A percentile compares a stretch with the other conserved stretches of the same genome.
Evolutionary conservation across 2,113 vertebrate genomes (phyloP).

Genomic region (Prionailurus viverrinus): DNA sequence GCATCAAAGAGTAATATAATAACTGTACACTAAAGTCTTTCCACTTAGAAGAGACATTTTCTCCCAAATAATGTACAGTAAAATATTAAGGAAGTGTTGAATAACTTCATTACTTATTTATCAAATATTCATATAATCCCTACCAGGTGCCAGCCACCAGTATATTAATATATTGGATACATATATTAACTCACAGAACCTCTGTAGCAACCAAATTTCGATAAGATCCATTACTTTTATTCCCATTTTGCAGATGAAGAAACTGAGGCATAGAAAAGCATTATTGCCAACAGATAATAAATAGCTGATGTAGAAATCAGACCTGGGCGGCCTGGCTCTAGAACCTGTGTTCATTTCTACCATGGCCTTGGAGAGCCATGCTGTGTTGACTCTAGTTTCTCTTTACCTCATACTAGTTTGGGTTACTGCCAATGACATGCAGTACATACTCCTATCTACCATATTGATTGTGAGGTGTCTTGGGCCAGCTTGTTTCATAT

Average conservation of each 20-base stretch:
- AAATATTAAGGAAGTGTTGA: neutral
- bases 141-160: neutral
- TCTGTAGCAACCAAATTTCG: neutral
- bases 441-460: neutral
- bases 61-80: neutral
- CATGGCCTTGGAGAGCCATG: neutral
- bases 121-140: neutral
- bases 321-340: neutral
- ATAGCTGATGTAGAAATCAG: neutral
- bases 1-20: neutral
- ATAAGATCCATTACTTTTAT: neutral
- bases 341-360: neutral
- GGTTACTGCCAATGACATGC: neutral
- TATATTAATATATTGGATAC: neutral
- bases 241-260: constrained; percentile 14
- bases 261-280: neutral
- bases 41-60: neutral
- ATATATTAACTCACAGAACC: neutral
- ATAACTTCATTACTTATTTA: neutral
- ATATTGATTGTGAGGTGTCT: neutral
- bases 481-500: neutral
- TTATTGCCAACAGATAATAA: neutral
- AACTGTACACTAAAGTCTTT: neutral
- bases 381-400: neutral
- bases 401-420: neutral